Percentiles rank a stretch among this genome's conserved stretches.
Conservation (phyloP, 2,888 invertebrate genomes). For the Acleris laterana region DNA sequence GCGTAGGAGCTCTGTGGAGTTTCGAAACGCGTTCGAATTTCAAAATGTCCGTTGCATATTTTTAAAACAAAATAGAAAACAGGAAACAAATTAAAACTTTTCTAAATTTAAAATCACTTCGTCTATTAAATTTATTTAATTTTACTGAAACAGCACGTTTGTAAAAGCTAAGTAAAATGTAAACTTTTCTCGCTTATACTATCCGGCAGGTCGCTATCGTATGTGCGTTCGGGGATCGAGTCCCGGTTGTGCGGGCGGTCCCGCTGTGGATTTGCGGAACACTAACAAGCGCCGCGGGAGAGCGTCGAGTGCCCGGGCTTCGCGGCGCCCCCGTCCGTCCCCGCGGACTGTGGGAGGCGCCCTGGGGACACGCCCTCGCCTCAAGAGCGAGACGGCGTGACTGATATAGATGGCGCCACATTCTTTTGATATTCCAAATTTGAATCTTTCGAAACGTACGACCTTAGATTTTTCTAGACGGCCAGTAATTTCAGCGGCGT, state of each 20-base stretch:
- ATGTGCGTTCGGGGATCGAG: slow-evolving; percentile 78
- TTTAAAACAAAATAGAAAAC: not conserved
- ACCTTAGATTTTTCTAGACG: slow-evolving; percentile 20
- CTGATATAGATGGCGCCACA: slow-evolving; percentile 75
- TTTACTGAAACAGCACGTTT: slow-evolving; percentile 14
- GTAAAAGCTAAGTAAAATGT: slow-evolving; percentile 6
- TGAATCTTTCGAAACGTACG: slow-evolving; percentile 34
- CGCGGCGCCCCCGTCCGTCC: slow-evolving; percentile 82
- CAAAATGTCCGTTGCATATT: slow-evolving; percentile 31
- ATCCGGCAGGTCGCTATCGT: slow-evolving; percentile 77
- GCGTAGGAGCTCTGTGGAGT: not conserved
- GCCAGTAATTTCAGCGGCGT: slow-evolving; percentile 38
- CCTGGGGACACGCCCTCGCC: slow-evolving; percentile 85
- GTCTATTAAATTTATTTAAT: not conserved
- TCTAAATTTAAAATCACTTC: slow-evolving; percentile 15
- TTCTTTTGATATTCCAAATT: slow-evolving; percentile 44
- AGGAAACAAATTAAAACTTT: not conserved
- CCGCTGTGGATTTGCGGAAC: slow-evolving; percentile 84
- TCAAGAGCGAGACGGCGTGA: slow-evolving; percentile 79
- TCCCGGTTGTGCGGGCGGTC: slow-evolving; percentile 83
- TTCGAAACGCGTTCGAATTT: not conserved
- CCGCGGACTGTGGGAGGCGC: slow-evolving; percentile 82
- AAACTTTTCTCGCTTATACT: slow-evolving; percentile 47
- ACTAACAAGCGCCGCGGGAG: slow-evolving; percentile 84
- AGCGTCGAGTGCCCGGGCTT: slow-evolving; percentile 80